Evolutionary conservation across 37 sponge, comb jelly and placozoan genomes (phyloP).

Genomic region (Beroe ovata): DNA sequence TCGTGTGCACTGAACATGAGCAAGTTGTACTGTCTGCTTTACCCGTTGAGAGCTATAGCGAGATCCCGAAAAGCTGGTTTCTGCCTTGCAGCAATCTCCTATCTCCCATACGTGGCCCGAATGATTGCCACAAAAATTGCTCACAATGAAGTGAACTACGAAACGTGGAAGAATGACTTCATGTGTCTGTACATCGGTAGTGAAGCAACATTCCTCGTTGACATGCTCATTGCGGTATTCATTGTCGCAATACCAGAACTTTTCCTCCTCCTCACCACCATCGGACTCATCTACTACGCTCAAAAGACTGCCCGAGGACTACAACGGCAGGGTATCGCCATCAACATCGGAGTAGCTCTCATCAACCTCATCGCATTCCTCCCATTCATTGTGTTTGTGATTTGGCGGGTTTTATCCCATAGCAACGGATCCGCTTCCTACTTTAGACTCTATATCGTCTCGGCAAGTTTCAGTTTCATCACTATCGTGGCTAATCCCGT

Average conservation of each 20-base stretch:
- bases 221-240: background rate
- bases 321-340: background rate
- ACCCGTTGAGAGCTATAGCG: background rate
- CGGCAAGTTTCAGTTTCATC: background rate
- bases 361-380: background rate
- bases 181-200: background rate
- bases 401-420: background rate
- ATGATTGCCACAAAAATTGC: background rate
- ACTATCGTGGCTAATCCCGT: background rate
- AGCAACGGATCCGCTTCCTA: background rate
- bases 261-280: background rate
- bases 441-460: background rate
- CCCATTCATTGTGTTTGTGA: background rate
- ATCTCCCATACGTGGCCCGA: background rate
- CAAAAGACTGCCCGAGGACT: background rate
- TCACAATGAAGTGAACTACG: background rate
- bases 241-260: background rate
- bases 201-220: background rate
- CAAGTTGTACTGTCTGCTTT: background rate
- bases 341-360: background rate
- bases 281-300: background rate
- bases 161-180: background rate
- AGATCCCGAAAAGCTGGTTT: background rate
- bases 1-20: background rate
- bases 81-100: background rate